A percentile compares a stretch with the other conserved stretches of the same genome.
phyloP scores from a whole-genome alignment of 2,797 vertebrate species.

The Iguana delicatissima region DNA sequence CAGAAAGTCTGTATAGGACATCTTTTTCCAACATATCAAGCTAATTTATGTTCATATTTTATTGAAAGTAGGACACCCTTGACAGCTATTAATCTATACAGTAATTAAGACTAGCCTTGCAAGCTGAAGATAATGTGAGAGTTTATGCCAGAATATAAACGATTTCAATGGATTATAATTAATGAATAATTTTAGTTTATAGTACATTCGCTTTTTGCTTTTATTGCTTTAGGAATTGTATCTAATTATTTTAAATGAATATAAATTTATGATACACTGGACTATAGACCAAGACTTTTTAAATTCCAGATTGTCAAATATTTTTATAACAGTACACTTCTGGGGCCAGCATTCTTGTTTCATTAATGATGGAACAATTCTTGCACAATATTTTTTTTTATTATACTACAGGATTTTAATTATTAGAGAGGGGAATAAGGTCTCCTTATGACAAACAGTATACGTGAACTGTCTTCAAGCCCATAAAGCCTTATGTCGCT shows the following conservation, averaged over 20 bases:
- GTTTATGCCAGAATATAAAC: slow-evolving; percentile 66
- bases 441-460: background rate
- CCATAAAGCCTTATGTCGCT: background rate
- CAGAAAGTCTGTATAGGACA: background rate
- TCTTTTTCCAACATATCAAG: slow-evolving; percentile 65
- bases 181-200: slow-evolving; percentile 63
- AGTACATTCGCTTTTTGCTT: slow-evolving; percentile 48
- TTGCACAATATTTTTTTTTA: slow-evolving; percentile 33
- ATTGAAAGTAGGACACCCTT: slow-evolving; percentile 63
- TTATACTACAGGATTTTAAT: background rate
- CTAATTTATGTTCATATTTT: slow-evolving; percentile 71
- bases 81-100: slow-evolving; percentile 69
- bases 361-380: background rate
- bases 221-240: slow-evolving; percentile 58
- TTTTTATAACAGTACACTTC: slow-evolving; percentile 50
- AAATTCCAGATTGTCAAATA: slow-evolving; percentile 10
- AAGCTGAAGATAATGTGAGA: slow-evolving; percentile 71
- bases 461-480: background rate
- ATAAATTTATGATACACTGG: slow-evolving; percentile 36
- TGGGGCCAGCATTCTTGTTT: background rate
- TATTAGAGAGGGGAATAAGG: slow-evolving; percentile 6
- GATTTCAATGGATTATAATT: slow-evolving; percentile 65
- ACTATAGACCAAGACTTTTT: slow-evolving; percentile 11
- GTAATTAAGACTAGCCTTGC: slow-evolving; percentile 72
- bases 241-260: slow-evolving; percentile 62